These are phyloP conservation scores for Heterodera filipjevi DNA, from an alignment of 2,888 invertebrate species.

Conservation along the genomic window DNA sequence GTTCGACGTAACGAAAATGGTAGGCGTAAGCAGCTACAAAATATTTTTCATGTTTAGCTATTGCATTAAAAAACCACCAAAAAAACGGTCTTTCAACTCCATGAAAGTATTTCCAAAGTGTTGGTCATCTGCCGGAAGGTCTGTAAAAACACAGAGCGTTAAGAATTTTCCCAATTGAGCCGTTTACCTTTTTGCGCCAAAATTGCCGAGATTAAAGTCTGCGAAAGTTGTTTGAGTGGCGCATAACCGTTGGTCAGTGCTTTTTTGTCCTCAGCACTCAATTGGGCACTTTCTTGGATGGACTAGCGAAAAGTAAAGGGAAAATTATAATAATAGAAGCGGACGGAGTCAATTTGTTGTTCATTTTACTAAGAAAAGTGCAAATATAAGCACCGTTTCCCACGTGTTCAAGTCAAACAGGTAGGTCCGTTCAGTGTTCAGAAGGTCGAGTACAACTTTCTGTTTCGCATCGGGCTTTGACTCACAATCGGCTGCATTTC, in stretches of 20 bases:
- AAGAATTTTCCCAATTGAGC: background rate
- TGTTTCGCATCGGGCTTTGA: conserved; percentile 18
- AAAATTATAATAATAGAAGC: too few relatives aligned
- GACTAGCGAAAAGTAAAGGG: conserved; percentile 18
- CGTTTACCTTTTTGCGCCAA: conserved; percentile 48
- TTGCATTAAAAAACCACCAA: conserved; percentile 44
- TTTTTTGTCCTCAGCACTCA: conserved; percentile 47
- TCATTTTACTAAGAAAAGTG: background rate
- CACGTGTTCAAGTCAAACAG: conserved; percentile 40
- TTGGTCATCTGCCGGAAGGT: conserved; percentile 44
- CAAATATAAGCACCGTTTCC: conserved; percentile 36
- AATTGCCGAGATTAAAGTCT: conserved; percentile 45
- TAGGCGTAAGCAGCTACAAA: conserved; percentile 38
- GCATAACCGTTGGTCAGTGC: conserved; percentile 50
- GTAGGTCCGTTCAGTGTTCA: conserved; percentile 43
- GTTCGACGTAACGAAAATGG: conserved; percentile 59
- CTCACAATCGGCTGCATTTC: background rate
- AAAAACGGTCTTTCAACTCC: conserved; percentile 53
- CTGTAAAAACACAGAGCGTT: conserved; percentile 38
- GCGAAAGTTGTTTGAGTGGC: conserved; percentile 50
- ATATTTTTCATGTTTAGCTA: background rate
- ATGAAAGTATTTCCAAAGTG: conserved; percentile 50
- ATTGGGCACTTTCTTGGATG: conserved; percentile 20
- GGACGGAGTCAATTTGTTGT: too few relatives aligned
- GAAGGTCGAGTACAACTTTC: conserved; percentile 45